These are phyloP conservation scores for Psix sp. DNA, from an alignment of 1,140 invertebrate genomes.

Conservation along the genomic window DNA sequence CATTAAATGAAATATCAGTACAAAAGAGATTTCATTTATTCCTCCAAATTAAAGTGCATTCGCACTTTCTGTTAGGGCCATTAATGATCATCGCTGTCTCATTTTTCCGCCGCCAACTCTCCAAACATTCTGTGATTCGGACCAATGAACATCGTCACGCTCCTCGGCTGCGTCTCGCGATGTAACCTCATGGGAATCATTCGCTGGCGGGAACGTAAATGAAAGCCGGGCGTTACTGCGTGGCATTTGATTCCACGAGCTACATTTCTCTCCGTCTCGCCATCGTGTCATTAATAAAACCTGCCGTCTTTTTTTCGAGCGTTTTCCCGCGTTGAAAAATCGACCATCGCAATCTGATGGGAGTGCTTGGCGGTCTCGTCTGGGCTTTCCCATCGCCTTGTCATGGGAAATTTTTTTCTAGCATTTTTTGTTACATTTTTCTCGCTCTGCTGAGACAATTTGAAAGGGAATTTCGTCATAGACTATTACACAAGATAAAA, in stretches of 20 bases:
- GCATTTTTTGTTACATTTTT: too few species aligned
- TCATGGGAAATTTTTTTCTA: too few species aligned
- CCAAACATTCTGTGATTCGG: constrained; percentile 41
- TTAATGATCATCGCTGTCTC: constrained; percentile 30
- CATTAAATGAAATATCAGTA: background rate
- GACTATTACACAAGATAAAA: too few species aligned
- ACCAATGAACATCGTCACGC: constrained; percentile 49
- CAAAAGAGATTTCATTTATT: background rate
- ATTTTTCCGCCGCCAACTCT: constrained; percentile 23
- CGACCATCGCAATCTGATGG: constrained; percentile 22
- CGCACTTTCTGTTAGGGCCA: constrained; percentile 9
- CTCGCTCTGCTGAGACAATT: too few species aligned
- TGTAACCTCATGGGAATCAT: constrained; percentile 47
- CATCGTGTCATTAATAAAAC: constrained; percentile 50
- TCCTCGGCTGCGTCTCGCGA: constrained; percentile 38
- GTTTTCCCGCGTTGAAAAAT: constrained; percentile 26
- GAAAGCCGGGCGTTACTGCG: constrained; percentile 34
- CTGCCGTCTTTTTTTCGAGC: constrained; percentile 6
- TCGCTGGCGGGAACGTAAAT: constrained; percentile 37
- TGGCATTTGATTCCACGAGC: constrained; percentile 42
- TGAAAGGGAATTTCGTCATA: too few species aligned
- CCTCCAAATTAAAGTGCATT: constrained; percentile 16
- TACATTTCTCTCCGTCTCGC: constrained; percentile 56
- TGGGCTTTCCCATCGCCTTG: too few species aligned
- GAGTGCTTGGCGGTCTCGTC: too few species aligned